Evolutionary conservation across 2,797 vertebrate species (phyloP).

Genomic region (Denticeps clupeoides): DNA sequence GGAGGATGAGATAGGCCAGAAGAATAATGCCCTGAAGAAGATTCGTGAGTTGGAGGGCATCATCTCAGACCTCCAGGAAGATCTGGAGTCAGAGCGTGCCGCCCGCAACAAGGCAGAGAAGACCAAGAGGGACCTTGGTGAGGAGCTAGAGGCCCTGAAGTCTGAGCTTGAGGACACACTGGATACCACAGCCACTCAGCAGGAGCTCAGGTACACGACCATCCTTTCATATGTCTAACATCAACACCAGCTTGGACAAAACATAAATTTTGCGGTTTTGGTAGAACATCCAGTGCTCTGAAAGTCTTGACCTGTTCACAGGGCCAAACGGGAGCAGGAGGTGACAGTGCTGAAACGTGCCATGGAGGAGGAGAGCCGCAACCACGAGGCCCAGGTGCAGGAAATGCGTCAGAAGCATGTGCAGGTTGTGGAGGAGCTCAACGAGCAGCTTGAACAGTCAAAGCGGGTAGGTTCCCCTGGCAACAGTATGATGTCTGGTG

Average conservation of each 20-base stretch:
- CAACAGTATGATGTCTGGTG: not conserved
- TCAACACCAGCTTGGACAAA: too few species aligned
- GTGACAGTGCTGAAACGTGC: conserved; percentile 79
- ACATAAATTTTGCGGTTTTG: too few species aligned
- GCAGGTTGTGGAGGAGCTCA: conserved; percentile 79
- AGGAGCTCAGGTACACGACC: conserved; percentile 73
- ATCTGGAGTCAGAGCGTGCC: conserved; percentile 73
- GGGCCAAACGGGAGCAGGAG: conserved; percentile 89
- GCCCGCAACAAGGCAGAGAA: conserved; percentile 84
- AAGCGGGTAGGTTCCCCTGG: conserved; percentile 63
- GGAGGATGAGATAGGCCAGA: conserved; percentile 78
- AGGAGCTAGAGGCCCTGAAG: conserved; percentile 85
- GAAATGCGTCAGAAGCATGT: conserved; percentile 89
- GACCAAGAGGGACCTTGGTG: conserved; percentile 79
- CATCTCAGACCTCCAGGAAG: conserved; percentile 86
- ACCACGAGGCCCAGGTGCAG: conserved; percentile 81
- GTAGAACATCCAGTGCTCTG: too few species aligned
- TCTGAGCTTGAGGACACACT: conserved; percentile 90
- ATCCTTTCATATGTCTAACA: too few species aligned
- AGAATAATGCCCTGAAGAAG: conserved; percentile 78
- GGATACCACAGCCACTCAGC: conserved; percentile 88
- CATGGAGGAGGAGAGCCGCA: conserved; percentile 81
- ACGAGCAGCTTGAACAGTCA: conserved; percentile 84
- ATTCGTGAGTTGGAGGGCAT: conserved; percentile 81
- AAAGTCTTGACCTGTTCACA: too few species aligned